Percentiles rank a stretch among this genome's conserved stretches.
Evolutionary conservation across 2,888 invertebrate genomes (phyloP).

Genomic region (Noctua pronuba): DNA sequence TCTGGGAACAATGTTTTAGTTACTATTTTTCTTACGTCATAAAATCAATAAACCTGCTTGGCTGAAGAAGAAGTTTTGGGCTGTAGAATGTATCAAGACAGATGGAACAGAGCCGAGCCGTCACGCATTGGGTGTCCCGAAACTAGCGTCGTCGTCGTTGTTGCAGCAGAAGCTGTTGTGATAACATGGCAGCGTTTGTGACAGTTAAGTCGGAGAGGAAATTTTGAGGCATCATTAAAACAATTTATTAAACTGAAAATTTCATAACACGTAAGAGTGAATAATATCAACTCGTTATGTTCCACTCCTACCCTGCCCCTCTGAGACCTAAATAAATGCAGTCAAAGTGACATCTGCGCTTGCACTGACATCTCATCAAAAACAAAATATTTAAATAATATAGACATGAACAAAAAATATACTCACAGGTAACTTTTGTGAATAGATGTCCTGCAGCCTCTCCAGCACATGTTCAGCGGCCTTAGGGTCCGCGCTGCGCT

Average conservation of each 20-base stretch:
- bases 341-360: not conserved
- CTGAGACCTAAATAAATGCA: not conserved
- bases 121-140: not conserved
- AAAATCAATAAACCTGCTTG: not conserved
- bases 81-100: not conserved
- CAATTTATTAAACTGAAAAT: not conserved
- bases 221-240: not conserved
- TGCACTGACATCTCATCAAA: not conserved
- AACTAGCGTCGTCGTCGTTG: not conserved
- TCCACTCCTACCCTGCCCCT: not conserved
- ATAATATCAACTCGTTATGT: not conserved
- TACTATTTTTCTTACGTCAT: not conserved
- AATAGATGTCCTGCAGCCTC: slow-evolving; percentile 93
- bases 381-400: not conserved
- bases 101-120: not conserved
- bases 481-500: slow-evolving; percentile 77
- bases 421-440: slow-evolving; percentile 93
- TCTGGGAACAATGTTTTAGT: slow-evolving; percentile 75
- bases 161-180: not conserved
- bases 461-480: slow-evolving; percentile 89
- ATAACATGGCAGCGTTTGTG: not conserved
- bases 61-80: not conserved
- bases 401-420: not conserved
- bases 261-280: not conserved
- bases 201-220: not conserved